Conservation (phyloP, 2,113 vertebrate genomes). For the Varanus komodoensis region DNA sequence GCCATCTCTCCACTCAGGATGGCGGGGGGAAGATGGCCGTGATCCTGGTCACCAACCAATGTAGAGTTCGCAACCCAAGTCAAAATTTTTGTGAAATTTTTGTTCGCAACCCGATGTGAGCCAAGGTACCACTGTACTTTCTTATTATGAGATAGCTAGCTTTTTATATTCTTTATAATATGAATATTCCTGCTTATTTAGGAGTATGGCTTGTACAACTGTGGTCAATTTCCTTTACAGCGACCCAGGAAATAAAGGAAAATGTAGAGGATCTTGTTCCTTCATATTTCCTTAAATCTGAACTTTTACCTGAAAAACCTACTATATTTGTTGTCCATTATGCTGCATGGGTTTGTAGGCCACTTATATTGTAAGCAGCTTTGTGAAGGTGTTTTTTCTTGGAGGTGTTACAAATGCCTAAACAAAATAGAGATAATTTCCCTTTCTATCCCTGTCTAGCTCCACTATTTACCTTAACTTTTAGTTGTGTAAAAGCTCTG, state of each 20-base stretch:
- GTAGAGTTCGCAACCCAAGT: too few species aligned
- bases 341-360: background rate
- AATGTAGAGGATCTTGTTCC: too few species aligned
- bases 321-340: background rate
- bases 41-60: too few species aligned
- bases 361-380: background rate
- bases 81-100: too few species aligned
- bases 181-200: background rate
- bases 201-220: background rate
- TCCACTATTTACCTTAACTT: background rate
- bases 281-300: background rate
- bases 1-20: too few species aligned
- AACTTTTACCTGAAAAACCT: too few species aligned
- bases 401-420: background rate
- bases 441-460: background rate
- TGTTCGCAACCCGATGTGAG: too few species aligned
- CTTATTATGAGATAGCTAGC: background rate
- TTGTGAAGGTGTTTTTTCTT: background rate
- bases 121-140: background rate
- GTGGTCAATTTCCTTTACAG: background rate
- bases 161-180: background rate
- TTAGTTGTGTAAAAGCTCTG: background rate
- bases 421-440: background rate
- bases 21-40: too few species aligned
- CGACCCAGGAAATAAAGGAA: background rate